phyloP scores from a whole-genome alignment of 2,113 vertebrate species.

The Mohoua ochrocephala region DNA sequence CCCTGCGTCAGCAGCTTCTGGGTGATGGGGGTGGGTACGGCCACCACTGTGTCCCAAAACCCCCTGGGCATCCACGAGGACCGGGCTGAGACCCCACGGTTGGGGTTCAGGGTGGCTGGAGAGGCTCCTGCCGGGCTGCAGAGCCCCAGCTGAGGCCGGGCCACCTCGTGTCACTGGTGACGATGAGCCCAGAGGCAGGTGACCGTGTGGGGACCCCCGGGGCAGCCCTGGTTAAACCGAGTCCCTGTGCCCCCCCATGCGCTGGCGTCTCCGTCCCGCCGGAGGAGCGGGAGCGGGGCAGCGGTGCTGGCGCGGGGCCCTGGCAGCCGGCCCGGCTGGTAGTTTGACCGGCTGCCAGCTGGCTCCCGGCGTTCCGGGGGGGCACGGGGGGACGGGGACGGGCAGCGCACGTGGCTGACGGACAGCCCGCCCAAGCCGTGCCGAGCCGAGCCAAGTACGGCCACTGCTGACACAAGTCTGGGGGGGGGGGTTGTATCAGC shows the following conservation, averaged over 20 bases:
- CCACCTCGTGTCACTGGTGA: neutral
- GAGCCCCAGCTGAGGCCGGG: neutral
- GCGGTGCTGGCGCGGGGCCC: conserved; percentile 70
- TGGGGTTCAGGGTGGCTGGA: fast-evolving
- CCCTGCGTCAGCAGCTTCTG: neutral
- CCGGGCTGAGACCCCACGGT: fast-evolving
- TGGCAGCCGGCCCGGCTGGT: conserved; percentile 73
- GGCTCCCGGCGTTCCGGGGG: conserved; percentile 60
- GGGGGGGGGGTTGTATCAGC: neutral
- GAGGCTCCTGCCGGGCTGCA: fast-evolving
- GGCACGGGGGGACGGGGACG: neutral
- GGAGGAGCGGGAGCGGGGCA: conserved; percentile 16
- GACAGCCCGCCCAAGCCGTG: neutral
- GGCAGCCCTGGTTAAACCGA: neutral
- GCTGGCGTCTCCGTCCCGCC: neutral
- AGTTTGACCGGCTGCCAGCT: conserved; percentile 76
- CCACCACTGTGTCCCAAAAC: fast-evolving
- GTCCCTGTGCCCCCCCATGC: neutral
- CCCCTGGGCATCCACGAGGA: neutral
- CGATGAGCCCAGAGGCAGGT: neutral
- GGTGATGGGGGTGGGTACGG: neutral
- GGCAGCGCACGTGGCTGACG: neutral
- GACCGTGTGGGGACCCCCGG: neutral
- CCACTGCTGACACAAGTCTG: neutral
- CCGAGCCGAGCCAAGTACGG: neutral